Evolutionary conservation across 1,140 invertebrate species (phyloP).

Genomic region (Prorops nasuta): DNA sequence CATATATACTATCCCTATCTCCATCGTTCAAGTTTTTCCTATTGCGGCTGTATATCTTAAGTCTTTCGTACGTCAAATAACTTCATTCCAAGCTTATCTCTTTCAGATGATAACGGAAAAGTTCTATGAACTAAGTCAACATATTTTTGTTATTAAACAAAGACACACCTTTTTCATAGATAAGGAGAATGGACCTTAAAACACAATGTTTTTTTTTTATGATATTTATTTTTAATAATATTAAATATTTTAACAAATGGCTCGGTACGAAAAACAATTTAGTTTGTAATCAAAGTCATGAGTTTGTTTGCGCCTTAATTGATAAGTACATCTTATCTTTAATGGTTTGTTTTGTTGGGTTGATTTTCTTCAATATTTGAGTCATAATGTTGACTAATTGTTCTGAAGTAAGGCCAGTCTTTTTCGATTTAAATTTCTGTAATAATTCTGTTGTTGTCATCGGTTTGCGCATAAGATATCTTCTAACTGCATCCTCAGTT

Average conservation of each 20-base stretch:
- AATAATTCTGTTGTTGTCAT: conserved; percentile 94
- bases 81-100: too few species aligned
- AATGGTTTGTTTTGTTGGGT: conserved; percentile 88
- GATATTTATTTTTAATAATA: conserved; percentile 8
- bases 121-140: too few species aligned
- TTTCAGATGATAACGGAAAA: too few species aligned
- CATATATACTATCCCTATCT: conserved; percentile 13
- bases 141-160: too few species aligned
- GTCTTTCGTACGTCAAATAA: too few species aligned
- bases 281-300: conserved; percentile 8
- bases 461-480: conserved; percentile 91
- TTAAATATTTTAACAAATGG: too few species aligned
- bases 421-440: conserved; percentile 94
- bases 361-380: conserved; percentile 91
- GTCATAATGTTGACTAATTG: conserved; percentile 91
- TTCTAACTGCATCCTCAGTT: conserved; percentile 88
- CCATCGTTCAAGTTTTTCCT: conserved; percentile 6
- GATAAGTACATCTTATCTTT: conserved; percentile 95
- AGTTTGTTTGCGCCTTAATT: conserved; percentile 62
- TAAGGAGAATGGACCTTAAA: too few species aligned
- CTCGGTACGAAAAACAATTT: too few species aligned
- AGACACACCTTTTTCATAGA: too few species aligned
- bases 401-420: conserved; percentile 85
- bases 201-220: too few species aligned
- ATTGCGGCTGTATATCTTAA: too few species aligned